phyloP scores from a whole-genome alignment of 2,797 vertebrate genomes.

The Enteromius trimaculatus region DNA sequence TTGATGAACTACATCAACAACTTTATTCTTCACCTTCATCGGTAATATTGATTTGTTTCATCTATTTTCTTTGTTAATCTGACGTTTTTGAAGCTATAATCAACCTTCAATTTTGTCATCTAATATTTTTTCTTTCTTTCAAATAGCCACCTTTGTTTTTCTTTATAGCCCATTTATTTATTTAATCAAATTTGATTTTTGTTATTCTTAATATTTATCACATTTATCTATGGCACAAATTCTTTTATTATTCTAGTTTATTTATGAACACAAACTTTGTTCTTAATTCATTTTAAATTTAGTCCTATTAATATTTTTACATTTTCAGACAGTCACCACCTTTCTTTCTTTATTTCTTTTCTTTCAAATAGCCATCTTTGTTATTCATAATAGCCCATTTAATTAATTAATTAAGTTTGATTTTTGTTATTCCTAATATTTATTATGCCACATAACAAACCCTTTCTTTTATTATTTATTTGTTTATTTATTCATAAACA shows the following conservation, averaged over 20 bases:
- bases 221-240: background rate
- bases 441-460: background rate
- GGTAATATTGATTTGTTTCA: background rate
- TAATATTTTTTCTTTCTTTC: background rate
- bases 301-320: background rate
- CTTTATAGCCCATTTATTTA: background rate
- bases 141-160: background rate
- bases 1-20: background rate
- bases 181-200: background rate
- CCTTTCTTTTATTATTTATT: background rate
- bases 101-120: background rate
- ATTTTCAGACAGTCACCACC: background rate
- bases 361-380: background rate
- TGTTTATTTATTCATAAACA: background rate
- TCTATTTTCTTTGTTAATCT: background rate
- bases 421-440: background rate
- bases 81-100: background rate
- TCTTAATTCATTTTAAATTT: background rate
- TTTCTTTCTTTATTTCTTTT: too few species aligned
- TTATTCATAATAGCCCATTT: background rate
- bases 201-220: background rate
- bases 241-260: background rate
- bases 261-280: background rate
- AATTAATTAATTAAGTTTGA: background rate
- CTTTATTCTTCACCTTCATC: background rate